Evolutionary conservation across 2,797 vertebrate genomes (phyloP), one percentile per base, ranked within the genome.

Genomic region (Parauchenoglanis punctatus): DNA sequence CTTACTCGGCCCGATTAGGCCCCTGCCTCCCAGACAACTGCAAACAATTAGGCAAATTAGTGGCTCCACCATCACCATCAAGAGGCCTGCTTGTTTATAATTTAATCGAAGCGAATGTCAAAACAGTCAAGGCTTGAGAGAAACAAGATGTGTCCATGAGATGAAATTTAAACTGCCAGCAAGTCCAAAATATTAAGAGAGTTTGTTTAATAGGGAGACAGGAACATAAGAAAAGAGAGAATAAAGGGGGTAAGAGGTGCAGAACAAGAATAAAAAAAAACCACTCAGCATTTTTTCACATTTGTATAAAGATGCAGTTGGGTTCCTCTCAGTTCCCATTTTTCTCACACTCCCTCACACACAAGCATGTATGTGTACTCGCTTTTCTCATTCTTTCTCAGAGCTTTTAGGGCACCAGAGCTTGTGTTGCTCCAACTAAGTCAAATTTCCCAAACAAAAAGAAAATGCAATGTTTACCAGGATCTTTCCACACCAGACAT

Each of bases 21-120:
- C 89, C 81, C 95, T 95, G 97, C 97, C 97, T 95, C 93, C 98
- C 98, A 99, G 98, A 99, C 98, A 99, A 99, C 98, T 99, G 98
- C 98, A 99, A 99, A 99, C 98, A 99, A 99, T 99, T 99, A 99
- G 97, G 97, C 96, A 98, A 99, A 99, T 99, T 98, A 99, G 98
- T 99, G 98, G 98, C 98, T 99, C 98, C 98, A 98, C 97, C 98
- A 97, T 98, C 97, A 98, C 98, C 98, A 99, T 99, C 98, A 99
- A 97, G 97, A 98, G 98, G 97, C 97, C 97, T 98, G 98, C 97
- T 99, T 99, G 98, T 99, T 99, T 99, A 99, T 99, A 99, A 99
- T 99, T 98, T 99, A 99, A 99, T 99, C 97, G 97, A 97, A 98
- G 96, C 97, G 98, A 98, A 99, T 99, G 98, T 99, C 98, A 99